Conservation (phyloP, 1,140 invertebrate genomes). For the Caenorhabditis brenneri region DNA sequence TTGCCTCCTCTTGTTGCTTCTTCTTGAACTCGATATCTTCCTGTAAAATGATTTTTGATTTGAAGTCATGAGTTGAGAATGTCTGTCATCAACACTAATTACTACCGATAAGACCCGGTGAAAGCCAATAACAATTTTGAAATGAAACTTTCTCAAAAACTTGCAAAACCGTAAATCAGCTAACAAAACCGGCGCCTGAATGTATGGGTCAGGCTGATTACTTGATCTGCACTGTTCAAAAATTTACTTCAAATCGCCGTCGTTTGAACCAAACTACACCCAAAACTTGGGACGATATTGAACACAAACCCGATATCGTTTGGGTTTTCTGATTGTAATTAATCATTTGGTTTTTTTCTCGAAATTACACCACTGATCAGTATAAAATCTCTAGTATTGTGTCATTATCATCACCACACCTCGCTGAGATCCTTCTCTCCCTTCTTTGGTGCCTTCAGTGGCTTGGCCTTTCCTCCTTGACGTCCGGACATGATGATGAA, state of each 20-base stretch:
- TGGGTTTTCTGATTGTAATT: neutral
- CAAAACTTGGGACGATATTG: conserved; percentile 34
- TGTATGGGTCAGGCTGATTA: neutral
- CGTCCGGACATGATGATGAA: conserved; percentile 64
- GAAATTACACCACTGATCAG: neutral
- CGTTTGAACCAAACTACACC: conserved; percentile 47
- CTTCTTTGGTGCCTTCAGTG: conserved; percentile 73
- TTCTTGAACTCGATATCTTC: conserved; percentile 77
- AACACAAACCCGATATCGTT: neutral
- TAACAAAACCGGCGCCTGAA: neutral
- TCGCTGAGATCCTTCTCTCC: conserved; percentile 71
- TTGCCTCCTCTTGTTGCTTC: conserved; percentile 81
- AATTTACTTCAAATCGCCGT: neutral
- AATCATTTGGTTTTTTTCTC: conserved; percentile 5
- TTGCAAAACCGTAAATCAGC: neutral
- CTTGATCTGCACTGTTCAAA: neutral
- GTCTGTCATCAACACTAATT: too few species aligned
- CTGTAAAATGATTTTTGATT: conserved; percentile 67
- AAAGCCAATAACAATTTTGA: neutral
- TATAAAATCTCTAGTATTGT: neutral
- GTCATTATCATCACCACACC: conserved; percentile 41
- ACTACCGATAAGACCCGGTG: too few species aligned
- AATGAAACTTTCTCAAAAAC: neutral
- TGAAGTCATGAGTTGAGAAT: too few species aligned
- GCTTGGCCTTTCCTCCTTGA: conserved; percentile 73